Evolutionary conservation across 2,113 vertebrate species (phyloP), one percentile per base, ranked within the genome.

Genomic region (Mastomys natalensis): DNA sequence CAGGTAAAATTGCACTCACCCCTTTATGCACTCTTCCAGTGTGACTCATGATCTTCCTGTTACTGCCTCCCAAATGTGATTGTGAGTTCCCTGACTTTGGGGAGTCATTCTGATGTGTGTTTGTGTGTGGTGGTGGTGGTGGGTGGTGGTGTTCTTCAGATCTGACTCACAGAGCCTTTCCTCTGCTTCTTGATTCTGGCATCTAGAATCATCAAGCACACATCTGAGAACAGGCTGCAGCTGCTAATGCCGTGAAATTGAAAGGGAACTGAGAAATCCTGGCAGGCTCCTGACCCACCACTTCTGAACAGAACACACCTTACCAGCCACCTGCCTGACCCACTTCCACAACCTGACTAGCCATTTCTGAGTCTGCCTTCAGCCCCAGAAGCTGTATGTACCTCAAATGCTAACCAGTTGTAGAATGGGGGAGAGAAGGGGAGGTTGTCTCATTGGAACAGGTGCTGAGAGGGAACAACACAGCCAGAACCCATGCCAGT

Each of bases 201-300:
- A n/a, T 45, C 77, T 48, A 34, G 62, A 87, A 87, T 45, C 74
- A 66, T 89, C 68, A 55, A 9, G 40, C 45, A 21, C 84, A 7
- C 53, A 9, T 89, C 84, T 29, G 68, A 0, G 1, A 73, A 51
- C 40, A 19, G 26, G 37, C 55, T 1, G 1, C 0, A 48, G 48
- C 80, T 55, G 76, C 77, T 82, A 2, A 1, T 24, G 55, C 37
- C 21, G 77, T 8, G 86, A 80, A 95, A 95, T 73, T 40, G 43
- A 82, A 84, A 82, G 19, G 10, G 93, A 80, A 93, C 68, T 26
- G 86, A 92, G 74, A 74, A 60, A 70, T 34, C 21, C 13, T 55
- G 15, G 40, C 74, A n/a, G 24, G 62, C 73, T 87, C 95, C 66
- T 64, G 77, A 87, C 58, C 87, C 53, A 58, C 84, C 31, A 13